Conservation (phyloP, 2,888 invertebrate species). For the Alviniconcha strummeri region DNA sequence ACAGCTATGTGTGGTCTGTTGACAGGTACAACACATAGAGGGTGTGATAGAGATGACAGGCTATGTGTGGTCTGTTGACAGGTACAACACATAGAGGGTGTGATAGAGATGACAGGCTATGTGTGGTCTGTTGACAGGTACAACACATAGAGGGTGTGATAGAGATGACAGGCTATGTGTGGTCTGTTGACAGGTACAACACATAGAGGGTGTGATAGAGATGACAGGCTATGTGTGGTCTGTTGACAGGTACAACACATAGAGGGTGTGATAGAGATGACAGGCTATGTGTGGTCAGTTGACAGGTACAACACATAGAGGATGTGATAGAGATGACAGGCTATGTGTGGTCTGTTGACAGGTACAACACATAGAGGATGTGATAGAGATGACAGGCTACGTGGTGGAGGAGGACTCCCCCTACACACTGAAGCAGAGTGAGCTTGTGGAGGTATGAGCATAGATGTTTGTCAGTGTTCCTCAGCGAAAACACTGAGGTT, state of each 20-base stretch:
- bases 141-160: neutral
- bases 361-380: slow-evolving; percentile 67
- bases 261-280: slow-evolving; percentile 63
- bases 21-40: neutral
- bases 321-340: slow-evolving; percentile 64
- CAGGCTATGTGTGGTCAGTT: slow-evolving; percentile 49
- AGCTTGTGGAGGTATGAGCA: slow-evolving; percentile 52
- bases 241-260: slow-evolving; percentile 59
- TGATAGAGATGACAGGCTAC: slow-evolving; percentile 62
- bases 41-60: slow-evolving; percentile 62
- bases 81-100: neutral
- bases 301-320: slow-evolving; percentile 64
- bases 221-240: slow-evolving; percentile 40
- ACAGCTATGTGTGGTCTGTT: slow-evolving; percentile 32
- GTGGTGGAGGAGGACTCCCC: slow-evolving; percentile 68
- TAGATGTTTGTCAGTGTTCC: slow-evolving; percentile 12
- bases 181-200: slow-evolving; percentile 46
- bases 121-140: neutral
- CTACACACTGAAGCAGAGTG: slow-evolving; percentile 59
- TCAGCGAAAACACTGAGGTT: too few relatives aligned
- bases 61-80: neutral
- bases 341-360: slow-evolving; percentile 49
- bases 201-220: slow-evolving; percentile 55
- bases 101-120: neutral
- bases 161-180: neutral